Conservation (phyloP, 2,113 vertebrate genomes). For the Dipodomys spectabilis region DNA sequence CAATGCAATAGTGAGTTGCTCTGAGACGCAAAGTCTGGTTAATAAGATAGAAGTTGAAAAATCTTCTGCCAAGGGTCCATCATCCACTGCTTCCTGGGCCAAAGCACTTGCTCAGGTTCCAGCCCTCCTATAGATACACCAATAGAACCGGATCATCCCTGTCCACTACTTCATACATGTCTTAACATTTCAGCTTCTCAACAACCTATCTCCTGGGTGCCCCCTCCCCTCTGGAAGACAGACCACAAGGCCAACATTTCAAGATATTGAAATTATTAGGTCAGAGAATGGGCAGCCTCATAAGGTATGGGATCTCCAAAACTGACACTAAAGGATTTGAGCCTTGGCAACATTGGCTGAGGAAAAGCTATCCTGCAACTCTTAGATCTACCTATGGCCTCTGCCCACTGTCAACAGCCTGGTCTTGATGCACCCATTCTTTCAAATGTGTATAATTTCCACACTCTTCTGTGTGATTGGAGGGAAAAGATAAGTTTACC, state of each 20-base stretch:
- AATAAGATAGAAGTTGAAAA: neutral
- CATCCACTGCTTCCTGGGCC: neutral
- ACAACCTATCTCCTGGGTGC: neutral
- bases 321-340: neutral
- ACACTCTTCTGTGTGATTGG: neutral
- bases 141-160: neutral
- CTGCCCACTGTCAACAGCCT: neutral
- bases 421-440: neutral
- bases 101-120: neutral
- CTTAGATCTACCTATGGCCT: neutral
- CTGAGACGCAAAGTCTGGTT: neutral
- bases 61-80: neutral
- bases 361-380: neutral
- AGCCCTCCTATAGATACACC: neutral
- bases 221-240: slow-evolving; percentile 25
- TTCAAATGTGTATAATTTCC: neutral
- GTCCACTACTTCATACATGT: neutral
- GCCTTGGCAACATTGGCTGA: neutral
- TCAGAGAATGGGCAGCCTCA: neutral
- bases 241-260: neutral
- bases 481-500: neutral
- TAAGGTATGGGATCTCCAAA: slow-evolving; percentile 9
- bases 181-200: neutral
- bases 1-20: neutral
- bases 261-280: neutral